A percentile compares a stretch with the other conserved stretches of the same genome.
Evolutionary conservation across 2,113 vertebrate genomes (phyloP).

Genomic region (Nanorana parkeri): DNA sequence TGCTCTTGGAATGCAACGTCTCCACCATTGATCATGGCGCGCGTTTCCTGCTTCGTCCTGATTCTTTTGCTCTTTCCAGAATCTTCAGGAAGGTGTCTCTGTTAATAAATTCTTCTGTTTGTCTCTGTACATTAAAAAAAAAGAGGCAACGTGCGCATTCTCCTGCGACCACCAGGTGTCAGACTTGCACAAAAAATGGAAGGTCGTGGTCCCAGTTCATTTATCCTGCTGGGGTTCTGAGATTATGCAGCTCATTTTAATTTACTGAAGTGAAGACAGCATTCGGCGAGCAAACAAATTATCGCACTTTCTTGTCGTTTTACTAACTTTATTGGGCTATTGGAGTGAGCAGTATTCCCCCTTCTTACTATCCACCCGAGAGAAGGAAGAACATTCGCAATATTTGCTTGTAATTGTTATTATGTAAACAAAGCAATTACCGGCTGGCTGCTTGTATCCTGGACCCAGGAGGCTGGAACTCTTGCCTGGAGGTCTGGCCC

Average conservation of each 20-base stretch:
- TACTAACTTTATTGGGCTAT: constrained; percentile 41
- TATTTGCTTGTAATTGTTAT: constrained; percentile 36
- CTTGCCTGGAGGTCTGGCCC: no score
- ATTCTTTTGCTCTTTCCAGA: no score
- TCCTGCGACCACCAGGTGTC: constrained; percentile 68
- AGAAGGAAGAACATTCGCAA: constrained; percentile 10
- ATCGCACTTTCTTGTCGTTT: constrained; percentile 29
- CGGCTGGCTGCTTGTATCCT: no score
- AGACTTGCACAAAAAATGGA: constrained; percentile 68
- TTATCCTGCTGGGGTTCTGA: neutral
- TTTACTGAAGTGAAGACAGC: constrained; percentile 31
- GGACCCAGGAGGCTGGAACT: no score
- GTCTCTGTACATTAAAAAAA: no score
- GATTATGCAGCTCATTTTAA: constrained; percentile 47
- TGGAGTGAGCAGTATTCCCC: constrained; percentile 14
- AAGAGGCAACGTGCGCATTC: neutral
- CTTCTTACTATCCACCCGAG: constrained; percentile 13
- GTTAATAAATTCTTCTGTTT: no score
- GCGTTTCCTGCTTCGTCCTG: no score
- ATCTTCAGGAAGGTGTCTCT: no score
- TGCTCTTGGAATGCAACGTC: no score
- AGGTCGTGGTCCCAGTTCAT: neutral
- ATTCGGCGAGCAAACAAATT: constrained; percentile 39
- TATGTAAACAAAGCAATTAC: neutral
- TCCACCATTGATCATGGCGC: no score